Evolutionary conservation across 1,140 invertebrate genomes (phyloP).

Genomic region (Brachionus rotundiformis): DNA sequence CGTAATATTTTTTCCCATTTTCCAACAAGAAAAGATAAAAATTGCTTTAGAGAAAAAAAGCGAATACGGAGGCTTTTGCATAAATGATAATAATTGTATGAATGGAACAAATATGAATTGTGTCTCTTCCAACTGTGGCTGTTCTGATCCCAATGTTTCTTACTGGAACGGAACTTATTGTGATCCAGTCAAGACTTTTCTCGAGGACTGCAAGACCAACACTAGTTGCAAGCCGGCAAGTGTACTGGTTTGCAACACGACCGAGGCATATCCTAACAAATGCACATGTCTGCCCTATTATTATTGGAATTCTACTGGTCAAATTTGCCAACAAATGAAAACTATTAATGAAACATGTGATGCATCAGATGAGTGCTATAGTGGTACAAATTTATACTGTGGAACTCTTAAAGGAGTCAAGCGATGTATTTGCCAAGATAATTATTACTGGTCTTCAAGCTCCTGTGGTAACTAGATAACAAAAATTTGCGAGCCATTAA

Average conservation of each 20-base stretch:
- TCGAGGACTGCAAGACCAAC: not conserved
- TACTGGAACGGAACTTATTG: slow-evolving; percentile 48
- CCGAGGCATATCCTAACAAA: not conserved
- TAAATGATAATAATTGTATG: not conserved
- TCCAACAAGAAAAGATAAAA: not conserved
- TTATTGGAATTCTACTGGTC: not conserved
- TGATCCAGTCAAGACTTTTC: not conserved
- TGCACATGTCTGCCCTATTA: slow-evolving; percentile 13
- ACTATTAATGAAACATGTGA: not conserved
- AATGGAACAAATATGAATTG: slow-evolving; percentile 31
- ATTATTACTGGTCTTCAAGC: not conserved
- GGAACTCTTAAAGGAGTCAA: not conserved
- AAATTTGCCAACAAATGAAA: not conserved
- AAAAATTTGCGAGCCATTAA: not conserved
- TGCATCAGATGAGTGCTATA: not conserved
- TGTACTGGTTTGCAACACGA: slow-evolving; percentile 1
- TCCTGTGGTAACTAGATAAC: slow-evolving; percentile 1
- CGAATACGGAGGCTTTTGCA: not conserved
- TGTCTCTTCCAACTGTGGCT: slow-evolving; percentile 6
- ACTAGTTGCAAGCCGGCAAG: not conserved
- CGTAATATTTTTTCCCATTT: not conserved
- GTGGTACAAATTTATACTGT: not conserved
- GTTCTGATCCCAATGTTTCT: slow-evolving; percentile 20
- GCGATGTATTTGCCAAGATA: not conserved
- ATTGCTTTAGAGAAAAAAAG: not conserved